Evolutionary conservation across 2,888 invertebrate genomes (phyloP).

Genomic region (Orgyia antiqua): DNA sequence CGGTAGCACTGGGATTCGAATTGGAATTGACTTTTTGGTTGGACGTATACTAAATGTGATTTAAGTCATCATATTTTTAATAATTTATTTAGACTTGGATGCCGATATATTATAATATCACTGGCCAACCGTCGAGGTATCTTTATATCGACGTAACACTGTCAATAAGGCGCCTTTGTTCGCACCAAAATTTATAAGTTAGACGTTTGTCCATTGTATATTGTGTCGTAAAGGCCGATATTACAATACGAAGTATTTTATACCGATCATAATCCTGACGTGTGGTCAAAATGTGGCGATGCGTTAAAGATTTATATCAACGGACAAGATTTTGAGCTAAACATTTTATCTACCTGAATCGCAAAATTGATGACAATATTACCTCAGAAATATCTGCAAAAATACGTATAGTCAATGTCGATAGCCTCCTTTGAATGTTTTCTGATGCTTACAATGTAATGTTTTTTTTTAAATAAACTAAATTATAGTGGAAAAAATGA

Average conservation of each 20-base stretch:
- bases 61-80: constrained; percentile 54
- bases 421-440: no score
- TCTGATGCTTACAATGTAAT: no score
- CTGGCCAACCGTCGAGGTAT: constrained; percentile 48
- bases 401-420: no score
- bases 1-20: constrained; percentile 38
- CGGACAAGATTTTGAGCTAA: constrained; percentile 32
- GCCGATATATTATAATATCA: constrained; percentile 68
- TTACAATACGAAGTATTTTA: constrained; percentile 62
- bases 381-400: no score
- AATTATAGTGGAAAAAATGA: no score
- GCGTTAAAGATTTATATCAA: constrained; percentile 69
- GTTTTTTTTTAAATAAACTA: no score
- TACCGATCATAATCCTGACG: constrained; percentile 68
- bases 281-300: constrained; percentile 75
- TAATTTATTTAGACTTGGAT: constrained; percentile 65
- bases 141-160: constrained; percentile 61
- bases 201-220: constrained; percentile 63
- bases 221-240: constrained; percentile 37
- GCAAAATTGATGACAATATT: constrained; percentile 17
- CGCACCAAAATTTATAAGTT: constrained; percentile 73
- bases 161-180: constrained; percentile 75
- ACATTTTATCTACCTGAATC: constrained; percentile 29
- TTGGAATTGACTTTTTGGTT: constrained; percentile 30
- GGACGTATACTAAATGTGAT: constrained; percentile 8